These are phyloP conservation scores for Macaca nemestrina DNA, from an alignment of 2,113 vertebrate genomes.

Conservation along the genomic window DNA sequence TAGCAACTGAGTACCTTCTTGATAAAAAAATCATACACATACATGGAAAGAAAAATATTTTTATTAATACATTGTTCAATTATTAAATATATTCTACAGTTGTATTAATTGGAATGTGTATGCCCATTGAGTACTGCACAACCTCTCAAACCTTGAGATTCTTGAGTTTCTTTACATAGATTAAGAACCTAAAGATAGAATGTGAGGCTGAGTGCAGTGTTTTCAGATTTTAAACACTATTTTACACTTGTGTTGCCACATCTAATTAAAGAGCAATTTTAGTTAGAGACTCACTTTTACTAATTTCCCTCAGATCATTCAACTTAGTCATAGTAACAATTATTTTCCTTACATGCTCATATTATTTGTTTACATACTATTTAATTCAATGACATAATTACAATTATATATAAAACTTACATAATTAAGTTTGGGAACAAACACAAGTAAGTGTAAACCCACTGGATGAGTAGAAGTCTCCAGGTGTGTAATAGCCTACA, in stretches of 20 bases:
- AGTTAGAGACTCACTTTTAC: not conserved
- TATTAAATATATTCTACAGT: not conserved
- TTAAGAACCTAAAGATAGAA: not conserved
- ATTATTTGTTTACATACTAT: not conserved
- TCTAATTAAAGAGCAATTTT: conserved; percentile 37
- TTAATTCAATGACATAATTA: not conserved
- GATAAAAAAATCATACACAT: not conserved
- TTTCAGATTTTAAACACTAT: not conserved
- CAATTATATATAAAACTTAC: not conserved
- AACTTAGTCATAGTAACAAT: not conserved
- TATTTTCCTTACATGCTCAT: not conserved
- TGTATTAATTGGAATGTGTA: not conserved
- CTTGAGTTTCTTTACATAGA: not conserved
- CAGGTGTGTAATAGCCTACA: too few species aligned
- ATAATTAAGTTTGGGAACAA: not conserved
- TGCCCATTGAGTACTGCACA: not conserved
- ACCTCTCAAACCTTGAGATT: not conserved
- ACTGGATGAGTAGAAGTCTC: not conserved
- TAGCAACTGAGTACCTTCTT: not conserved
- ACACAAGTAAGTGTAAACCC: not conserved
- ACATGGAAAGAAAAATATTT: not conserved
- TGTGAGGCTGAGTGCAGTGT: not conserved
- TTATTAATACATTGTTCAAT: not conserved
- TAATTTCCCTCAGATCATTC: not conserved
- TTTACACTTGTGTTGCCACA: not conserved